phyloP scores from a whole-genome alignment of 2,888 invertebrate genomes.

The Hemithea aestivaria region DNA sequence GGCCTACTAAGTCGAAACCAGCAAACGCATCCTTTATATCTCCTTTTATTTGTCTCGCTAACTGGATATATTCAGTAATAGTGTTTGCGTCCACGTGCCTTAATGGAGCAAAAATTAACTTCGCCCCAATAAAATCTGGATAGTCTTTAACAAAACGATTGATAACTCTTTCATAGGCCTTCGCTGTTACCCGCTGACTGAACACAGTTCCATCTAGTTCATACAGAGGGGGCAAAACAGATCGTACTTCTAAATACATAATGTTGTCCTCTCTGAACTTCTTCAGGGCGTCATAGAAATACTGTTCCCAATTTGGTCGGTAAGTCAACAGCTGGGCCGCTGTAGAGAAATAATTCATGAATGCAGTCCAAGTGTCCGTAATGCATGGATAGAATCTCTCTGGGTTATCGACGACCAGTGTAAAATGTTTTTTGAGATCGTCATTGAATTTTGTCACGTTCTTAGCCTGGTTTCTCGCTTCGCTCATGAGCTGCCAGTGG shows the following conservation, averaged over 20 bases:
- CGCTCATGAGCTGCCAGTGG: conserved; percentile 70
- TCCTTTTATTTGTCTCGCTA: conserved; percentile 56
- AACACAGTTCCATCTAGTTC: conserved; percentile 82
- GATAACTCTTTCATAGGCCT: conserved; percentile 77
- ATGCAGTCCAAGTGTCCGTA: conserved; percentile 79
- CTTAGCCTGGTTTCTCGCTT: conserved; percentile 53
- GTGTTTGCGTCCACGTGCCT: conserved; percentile 60
- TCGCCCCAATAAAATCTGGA: conserved; percentile 83
- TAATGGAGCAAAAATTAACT: conserved; percentile 83
- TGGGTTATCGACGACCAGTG: conserved; percentile 74
- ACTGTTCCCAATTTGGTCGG: conserved; percentile 82
- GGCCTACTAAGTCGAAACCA: conserved; percentile 90
- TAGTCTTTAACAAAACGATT: conserved; percentile 78
- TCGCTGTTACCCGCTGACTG: conserved; percentile 75
- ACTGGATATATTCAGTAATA: conserved; percentile 63
- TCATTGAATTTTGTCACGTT: conserved; percentile 71
- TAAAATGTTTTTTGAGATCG: conserved; percentile 72
- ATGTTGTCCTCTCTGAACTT: conserved; percentile 83
- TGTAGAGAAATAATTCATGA: conserved; percentile 76
- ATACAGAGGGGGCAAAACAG: conserved; percentile 81
- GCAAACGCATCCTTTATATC: conserved; percentile 82
- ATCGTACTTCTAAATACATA: conserved; percentile 84
- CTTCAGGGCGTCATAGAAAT: conserved; percentile 81
- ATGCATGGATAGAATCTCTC: conserved; percentile 68
- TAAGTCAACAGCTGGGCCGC: conserved; percentile 78